A percentile compares a stretch with the other conserved stretches of the same genome.
Conservation (phyloP, 2,797 vertebrate species). For the Ataeniobius toweri region DNA sequence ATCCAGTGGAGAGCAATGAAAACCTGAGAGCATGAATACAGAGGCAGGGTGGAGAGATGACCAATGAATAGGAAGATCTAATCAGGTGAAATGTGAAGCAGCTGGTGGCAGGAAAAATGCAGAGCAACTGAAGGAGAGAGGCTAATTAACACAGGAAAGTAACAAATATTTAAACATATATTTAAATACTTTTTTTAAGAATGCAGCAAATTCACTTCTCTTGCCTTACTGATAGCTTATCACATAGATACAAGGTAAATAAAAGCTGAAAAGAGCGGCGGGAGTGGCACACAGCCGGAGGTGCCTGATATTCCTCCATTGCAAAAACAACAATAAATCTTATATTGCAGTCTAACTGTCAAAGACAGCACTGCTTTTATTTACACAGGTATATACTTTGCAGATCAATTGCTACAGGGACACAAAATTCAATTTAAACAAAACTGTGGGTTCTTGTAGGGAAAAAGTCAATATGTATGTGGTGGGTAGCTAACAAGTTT, state of each 20-base stretch:
- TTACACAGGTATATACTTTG: constrained; percentile 1
- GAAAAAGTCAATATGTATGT: constrained; percentile 22
- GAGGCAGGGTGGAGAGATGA: too few species aligned
- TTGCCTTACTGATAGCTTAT: constrained; percentile 20
- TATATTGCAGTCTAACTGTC: constrained; percentile 43
- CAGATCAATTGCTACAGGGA: constrained; percentile 15
- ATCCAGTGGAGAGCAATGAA: too few species aligned
- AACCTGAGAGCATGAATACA: too few species aligned
- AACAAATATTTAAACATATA: too few species aligned
- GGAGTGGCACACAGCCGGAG: constrained; percentile 34
- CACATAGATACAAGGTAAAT: constrained; percentile 16
- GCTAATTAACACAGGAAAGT: too few species aligned
- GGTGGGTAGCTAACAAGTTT: constrained; percentile 1
- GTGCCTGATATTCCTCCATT: constrained; percentile 19
- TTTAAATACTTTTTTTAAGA: constrained; percentile 7
- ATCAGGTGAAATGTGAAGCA: too few species aligned
- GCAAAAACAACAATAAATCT: constrained; percentile 37
- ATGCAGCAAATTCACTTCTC: constrained; percentile 1
- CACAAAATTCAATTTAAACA: constrained; percentile 21
- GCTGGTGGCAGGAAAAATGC: too few species aligned
- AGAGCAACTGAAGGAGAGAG: too few species aligned
- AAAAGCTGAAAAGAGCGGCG: constrained; percentile 20
- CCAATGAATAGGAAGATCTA: too few species aligned
- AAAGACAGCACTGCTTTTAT: constrained; percentile 19
- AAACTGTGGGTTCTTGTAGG: constrained; percentile 26